These are phyloP conservation scores for Danio rerio DNA, from an alignment of 2,113 vertebrate genomes.

Conservation along the genomic window DNA sequence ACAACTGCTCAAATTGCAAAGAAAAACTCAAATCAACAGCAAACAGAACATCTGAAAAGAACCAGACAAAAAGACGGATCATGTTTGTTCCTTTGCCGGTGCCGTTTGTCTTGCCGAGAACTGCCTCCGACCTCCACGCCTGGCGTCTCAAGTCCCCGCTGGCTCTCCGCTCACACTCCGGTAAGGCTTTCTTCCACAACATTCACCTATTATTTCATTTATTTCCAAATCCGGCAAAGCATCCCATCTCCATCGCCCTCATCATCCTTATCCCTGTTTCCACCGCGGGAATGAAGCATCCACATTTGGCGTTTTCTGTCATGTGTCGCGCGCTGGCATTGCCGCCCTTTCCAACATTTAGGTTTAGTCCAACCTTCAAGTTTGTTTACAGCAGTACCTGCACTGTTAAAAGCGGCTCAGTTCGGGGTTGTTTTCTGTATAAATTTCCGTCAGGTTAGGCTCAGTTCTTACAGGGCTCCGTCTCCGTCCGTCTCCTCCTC, in stretches of 20 bases:
- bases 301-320: constrained; percentile 39
- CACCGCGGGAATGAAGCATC: constrained; percentile 20
- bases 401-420: neutral
- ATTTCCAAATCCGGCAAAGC: neutral
- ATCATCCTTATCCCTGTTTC: constrained; percentile 7
- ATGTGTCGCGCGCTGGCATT: constrained; percentile 1
- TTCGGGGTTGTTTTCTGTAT: constrained; percentile 39
- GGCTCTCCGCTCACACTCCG: constrained; percentile 82
- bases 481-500: constrained; percentile 74
- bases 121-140: constrained; percentile 82
- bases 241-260: neutral
- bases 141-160: constrained; percentile 86
- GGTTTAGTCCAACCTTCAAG: neutral
- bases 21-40: neutral
- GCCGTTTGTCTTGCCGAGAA: constrained; percentile 86
- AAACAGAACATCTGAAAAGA: constrained; percentile 56
- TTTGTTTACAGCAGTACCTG: too few species aligned
- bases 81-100: constrained; percentile 80
- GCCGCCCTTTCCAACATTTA: neutral
- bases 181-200: constrained; percentile 68
- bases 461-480: constrained; percentile 50
- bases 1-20: constrained; percentile 15
- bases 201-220: neutral
- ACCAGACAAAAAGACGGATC: constrained; percentile 70
- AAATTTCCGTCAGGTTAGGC: constrained; percentile 42